Percentiles rank a stretch among this genome's conserved stretches.
Conservation (phyloP, 2,797 vertebrate species). For the Tokudaia tokunoshimensis region DNA sequence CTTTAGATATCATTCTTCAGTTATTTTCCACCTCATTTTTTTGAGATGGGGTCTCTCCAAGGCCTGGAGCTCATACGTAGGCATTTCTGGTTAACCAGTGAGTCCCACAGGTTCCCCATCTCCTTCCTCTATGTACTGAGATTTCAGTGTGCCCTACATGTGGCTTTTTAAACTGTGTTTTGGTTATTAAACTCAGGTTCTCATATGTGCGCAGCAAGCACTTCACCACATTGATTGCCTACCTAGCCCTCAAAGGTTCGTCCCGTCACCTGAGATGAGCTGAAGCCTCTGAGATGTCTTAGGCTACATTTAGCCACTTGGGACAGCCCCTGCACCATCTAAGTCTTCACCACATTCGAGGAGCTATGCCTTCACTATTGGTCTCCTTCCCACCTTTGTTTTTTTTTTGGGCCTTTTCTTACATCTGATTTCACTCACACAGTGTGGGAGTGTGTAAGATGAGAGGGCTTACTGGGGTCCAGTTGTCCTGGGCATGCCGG, state of each 20-base stretch:
- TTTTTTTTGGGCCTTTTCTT: background rate
- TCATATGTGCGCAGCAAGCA: background rate
- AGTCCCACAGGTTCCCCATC: background rate
- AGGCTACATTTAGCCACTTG: too few species aligned
- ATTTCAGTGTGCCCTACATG: background rate
- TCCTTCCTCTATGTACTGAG: background rate
- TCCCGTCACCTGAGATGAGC: rapidly evolving
- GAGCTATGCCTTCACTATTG: background rate
- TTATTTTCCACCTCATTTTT: background rate
- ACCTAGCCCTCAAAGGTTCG: background rate
- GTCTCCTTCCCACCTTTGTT: background rate
- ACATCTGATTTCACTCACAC: background rate
- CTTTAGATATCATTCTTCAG: background rate
- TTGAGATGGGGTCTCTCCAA: background rate
- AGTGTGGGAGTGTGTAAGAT: background rate
- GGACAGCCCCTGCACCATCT: background rate
- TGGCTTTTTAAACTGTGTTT: background rate
- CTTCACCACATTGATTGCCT: background rate
- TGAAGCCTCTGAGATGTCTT: background rate
- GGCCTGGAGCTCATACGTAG: background rate
- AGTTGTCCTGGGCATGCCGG: rapidly evolving
- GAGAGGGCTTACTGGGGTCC: too few species aligned
- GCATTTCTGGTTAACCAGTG: background rate
- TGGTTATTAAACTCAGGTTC: background rate
- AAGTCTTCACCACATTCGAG: background rate